Evolutionary conservation across 2,113 vertebrate species (phyloP), one percentile per base, ranked within the genome.

Genomic region (Galemys pyrenaicus): DNA sequence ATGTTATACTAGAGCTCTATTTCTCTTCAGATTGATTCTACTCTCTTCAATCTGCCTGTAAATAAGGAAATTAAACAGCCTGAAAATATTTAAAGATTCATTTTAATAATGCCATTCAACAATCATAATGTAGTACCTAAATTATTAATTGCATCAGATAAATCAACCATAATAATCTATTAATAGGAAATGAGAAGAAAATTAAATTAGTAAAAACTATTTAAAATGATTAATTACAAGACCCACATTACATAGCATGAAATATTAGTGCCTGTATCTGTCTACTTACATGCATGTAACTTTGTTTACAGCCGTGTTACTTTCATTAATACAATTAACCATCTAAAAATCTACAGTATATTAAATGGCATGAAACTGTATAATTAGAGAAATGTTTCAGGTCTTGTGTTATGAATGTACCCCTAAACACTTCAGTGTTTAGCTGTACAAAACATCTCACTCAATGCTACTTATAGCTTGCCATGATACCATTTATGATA

Each of bases 121-220:
- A 92, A 62, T 78, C 62, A 94, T 62, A 92, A 51, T 82, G 56
- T 84, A 89, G 54, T 44, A 86, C 17, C 78, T 12, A 85, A 95
- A 89, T 94, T 86, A 96, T 95, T 97, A 97, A 97, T 96, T 96
- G 88, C 46, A 95, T 88, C 88, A 92, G 78, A 70, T 75, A 95
- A 97, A 60, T 91, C 88, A 96, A 86, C 77, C 85, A 82, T 97
- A 81, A 81, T 62, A 81, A 60, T 88, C 81, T 96, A 93, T 92
- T 96, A 97, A 95, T 91, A 91, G 82, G 92, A 95, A 95, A 85
- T 71, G 64, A 94, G 67, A 82, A 88, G 74, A 94, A 97, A 96
- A 97, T 95, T 90, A 91, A 96, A 91, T 96, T 94, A 96, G 68
- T 74, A 85, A 90, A 93, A 94, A 86, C 28, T 80, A 78, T 82